These are phyloP conservation scores for Antennarius maculatus DNA, from an alignment of 2,797 vertebrate genomes.

Conservation along the genomic window DNA sequence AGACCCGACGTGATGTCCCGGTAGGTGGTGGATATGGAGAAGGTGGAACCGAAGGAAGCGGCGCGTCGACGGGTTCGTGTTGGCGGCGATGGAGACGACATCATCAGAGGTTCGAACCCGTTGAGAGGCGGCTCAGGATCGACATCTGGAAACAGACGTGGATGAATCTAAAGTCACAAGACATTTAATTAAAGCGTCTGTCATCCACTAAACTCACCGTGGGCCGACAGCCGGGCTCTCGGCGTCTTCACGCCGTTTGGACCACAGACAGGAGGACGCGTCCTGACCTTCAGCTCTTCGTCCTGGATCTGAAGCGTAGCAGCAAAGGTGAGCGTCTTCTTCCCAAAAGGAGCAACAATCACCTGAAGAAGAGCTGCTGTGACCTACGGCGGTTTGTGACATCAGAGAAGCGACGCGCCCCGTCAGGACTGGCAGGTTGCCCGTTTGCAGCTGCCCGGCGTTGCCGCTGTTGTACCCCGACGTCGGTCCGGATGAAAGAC, in stretches of 20 bases:
- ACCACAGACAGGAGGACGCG: constrained; percentile 78
- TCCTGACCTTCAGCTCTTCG: constrained; percentile 72
- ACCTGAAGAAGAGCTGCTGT: neutral
- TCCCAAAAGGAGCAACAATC: neutral
- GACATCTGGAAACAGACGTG: constrained; percentile 67
- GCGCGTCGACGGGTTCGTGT: constrained; percentile 72
- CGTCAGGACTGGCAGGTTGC: constrained; percentile 43
- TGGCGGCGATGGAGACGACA: constrained; percentile 67
- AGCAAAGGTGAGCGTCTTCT: neutral
- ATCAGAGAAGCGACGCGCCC: constrained; percentile 60
- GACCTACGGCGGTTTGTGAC: neutral
- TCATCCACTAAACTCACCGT: constrained; percentile 70
- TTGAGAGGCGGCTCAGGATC: constrained; percentile 51
- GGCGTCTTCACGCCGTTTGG: constrained; percentile 75
- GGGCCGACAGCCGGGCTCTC: constrained; percentile 75
- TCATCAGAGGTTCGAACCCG: constrained; percentile 65
- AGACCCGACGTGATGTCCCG: constrained; percentile 88
- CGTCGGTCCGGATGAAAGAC: constrained; percentile 92
- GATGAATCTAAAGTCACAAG: neutral
- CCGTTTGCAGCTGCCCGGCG: constrained; percentile 65
- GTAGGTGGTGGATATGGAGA: constrained; percentile 83
- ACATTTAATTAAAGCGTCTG: constrained; percentile 39
- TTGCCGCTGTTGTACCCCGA: constrained; percentile 96
- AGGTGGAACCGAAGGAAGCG: constrained; percentile 79
- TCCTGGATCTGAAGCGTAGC: constrained; percentile 67